Conservation (phyloP, 2,113 vertebrate species). For the Stigmatopora nigra region DNA sequence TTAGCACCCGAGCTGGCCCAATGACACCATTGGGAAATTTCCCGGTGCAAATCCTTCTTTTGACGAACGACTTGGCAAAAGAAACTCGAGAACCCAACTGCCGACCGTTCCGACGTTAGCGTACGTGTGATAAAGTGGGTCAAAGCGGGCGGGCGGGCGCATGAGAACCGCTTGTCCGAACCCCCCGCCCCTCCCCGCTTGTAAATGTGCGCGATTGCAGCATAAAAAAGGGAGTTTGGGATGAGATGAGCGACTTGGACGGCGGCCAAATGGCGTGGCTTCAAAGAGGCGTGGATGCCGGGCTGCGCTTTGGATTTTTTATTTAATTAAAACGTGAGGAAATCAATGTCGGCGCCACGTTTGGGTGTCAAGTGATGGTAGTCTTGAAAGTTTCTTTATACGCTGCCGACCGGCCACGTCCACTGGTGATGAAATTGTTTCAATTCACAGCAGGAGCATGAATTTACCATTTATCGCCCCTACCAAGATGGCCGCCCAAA, state of each 20-base stretch:
- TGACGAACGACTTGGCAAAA: too few species aligned
- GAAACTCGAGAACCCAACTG: too few species aligned
- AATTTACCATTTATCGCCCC: too few species aligned
- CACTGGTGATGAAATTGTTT: background rate
- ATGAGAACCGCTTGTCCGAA: slow-evolving; percentile 48
- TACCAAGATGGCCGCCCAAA: too few species aligned
- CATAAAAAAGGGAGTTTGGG: slow-evolving; percentile 30
- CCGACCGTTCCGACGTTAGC: slow-evolving; percentile 8
- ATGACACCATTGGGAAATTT: too few species aligned
- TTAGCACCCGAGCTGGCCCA: too few species aligned
- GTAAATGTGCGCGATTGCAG: slow-evolving; percentile 46
- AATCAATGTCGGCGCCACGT: slow-evolving; percentile 7
- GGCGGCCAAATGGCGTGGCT: slow-evolving; percentile 50
- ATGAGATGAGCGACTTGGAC: slow-evolving; percentile 44
- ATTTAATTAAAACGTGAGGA: slow-evolving; percentile 10
- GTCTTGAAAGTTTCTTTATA: too few species aligned
- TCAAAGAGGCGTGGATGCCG: slow-evolving; percentile 37
- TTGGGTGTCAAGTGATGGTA: background rate
- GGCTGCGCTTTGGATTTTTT: background rate
- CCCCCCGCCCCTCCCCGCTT: slow-evolving; percentile 47
- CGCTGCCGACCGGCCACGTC: too few species aligned
- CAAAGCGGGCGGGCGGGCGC: slow-evolving; percentile 38
- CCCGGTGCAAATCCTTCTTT: too few species aligned
- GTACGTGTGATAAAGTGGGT: slow-evolving; percentile 48
- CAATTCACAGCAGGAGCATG: too few species aligned